A percentile compares a stretch with the other conserved stretches of the same genome.
These are phyloP conservation scores for Ciconia stormi DNA, from an alignment of 2,113 vertebrate species.

Conservation along the genomic window DNA sequence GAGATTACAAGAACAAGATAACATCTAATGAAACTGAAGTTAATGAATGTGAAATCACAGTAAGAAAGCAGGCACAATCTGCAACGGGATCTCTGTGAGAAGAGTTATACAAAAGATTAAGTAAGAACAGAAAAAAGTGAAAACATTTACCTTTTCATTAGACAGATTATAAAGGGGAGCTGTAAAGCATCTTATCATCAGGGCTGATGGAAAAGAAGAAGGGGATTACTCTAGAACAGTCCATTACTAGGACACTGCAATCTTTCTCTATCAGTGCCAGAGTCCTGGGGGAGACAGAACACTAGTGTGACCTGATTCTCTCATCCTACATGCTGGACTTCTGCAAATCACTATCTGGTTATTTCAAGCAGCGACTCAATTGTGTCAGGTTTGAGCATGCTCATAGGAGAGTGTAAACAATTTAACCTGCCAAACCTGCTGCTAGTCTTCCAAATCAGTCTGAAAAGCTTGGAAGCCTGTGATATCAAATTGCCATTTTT, in stretches of 20 bases:
- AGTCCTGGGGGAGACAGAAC: neutral
- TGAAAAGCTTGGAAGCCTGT: neutral
- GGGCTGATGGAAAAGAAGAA: neutral
- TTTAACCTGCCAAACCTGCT: constrained; percentile 23
- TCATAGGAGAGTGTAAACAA: neutral
- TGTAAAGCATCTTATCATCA: neutral
- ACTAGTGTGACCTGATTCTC: neutral
- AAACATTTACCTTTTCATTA: neutral
- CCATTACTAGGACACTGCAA: neutral
- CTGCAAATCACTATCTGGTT: neutral
- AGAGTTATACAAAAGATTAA: neutral
- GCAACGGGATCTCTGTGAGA: neutral
- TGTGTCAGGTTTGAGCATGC: neutral
- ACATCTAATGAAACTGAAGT: constrained; percentile 3
- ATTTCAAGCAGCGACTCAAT: neutral
- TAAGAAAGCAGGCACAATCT: constrained; percentile 3
- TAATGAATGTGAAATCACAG: neutral
- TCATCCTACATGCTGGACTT: neutral
- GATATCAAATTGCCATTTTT: neutral
- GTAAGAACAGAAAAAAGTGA: neutral
- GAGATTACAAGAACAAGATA: neutral
- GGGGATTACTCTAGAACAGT: neutral
- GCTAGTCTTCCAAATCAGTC: neutral
- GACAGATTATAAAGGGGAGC: neutral
- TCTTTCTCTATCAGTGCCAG: neutral